A percentile compares a stretch with the other conserved stretches of the same genome.
These are phyloP conservation scores for Anguilla marmorata DNA, from an alignment of 2,797 vertebrate genomes.

Conservation along the genomic window DNA sequence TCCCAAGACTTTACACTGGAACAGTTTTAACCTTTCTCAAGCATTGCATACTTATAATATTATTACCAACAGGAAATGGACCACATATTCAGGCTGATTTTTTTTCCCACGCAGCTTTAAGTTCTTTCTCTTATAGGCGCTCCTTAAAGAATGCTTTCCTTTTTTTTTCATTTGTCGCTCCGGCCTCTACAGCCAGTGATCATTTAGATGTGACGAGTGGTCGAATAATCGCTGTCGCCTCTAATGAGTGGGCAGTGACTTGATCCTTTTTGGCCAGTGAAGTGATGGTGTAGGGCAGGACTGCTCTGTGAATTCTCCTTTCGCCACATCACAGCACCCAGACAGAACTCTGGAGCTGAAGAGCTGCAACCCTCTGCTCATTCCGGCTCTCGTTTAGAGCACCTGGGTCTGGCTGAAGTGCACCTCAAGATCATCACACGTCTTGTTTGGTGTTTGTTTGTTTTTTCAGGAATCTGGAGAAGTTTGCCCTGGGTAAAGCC, in stretches of 20 bases:
- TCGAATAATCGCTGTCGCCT: not conserved
- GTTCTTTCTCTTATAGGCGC: not conserved
- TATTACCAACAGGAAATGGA: not conserved
- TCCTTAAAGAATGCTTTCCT: not conserved
- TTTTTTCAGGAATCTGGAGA: constrained; percentile 49
- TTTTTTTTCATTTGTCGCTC: not conserved
- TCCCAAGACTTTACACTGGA: not conserved
- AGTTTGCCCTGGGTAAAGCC: constrained; percentile 59
- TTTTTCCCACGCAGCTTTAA: not conserved
- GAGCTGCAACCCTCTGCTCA: not conserved
- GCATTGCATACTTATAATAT: not conserved
- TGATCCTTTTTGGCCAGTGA: not conserved
- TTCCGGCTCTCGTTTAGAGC: not conserved
- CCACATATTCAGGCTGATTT: not conserved
- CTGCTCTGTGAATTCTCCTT: not conserved
- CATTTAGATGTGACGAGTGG: not conserved
- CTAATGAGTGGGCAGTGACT: not conserved
- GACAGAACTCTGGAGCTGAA: not conserved
- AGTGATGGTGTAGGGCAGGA: not conserved
- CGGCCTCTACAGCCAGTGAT: not conserved
- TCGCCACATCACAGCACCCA: not conserved
- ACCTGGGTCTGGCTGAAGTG: not conserved
- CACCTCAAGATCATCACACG: not conserved
- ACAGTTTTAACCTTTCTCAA: not conserved
- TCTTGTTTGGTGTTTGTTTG: constrained; percentile 47